Base-by-base conservation (phyloP, 2,113 vertebrate genomes). In the Phalacrocorax pelagicus region DNA sequence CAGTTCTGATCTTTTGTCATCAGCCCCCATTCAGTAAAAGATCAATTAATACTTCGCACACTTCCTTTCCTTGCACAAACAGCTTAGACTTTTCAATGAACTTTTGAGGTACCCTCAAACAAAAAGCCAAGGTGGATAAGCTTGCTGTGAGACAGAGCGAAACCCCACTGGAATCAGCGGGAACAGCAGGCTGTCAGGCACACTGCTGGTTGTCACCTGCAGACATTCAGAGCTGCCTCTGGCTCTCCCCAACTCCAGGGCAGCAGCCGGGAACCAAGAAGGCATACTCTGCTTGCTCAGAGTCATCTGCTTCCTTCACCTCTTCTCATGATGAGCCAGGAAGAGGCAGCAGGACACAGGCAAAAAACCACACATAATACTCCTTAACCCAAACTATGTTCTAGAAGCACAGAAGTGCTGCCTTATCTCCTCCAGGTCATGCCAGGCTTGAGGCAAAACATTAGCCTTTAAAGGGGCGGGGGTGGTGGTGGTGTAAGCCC, bases 81-180 rank as follows among this genome's bases (percentile, higher is more conserved):
- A 4, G 8, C 51, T 70, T 70, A 51, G 65, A 44, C 47, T 89
- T 70, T 54, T 58, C 72, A 22, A 65, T 62, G 55, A 72, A n/a
- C 19, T 47, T 79, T 20, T 65, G 49, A 46, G 29, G 36, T 17
- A 34, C 11, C 21, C 17, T 44, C 34, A 54, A 36, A 57, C 6
- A 72, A 52, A 67, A 74, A 84, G 73, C 40, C 49, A 44, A 38
- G 13, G 27, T 46, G 32, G 22, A 57, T 38, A 36, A 70, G 65
- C 55, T 54, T 30, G 15, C 70, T 82, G 47, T 46, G 38, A 82
- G 42, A 46, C 38, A 20, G 55, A 83, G 36, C 3, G 14, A 66
- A 81, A 51, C 5, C 38, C n/a, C 27, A 7, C 26, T 17, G 38
- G 32, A 63, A 46, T 1, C 0, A 0, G 61, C 0, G 0, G 47